Conservation (phyloP, 2,113 vertebrate species). For the Anhinga anhinga region DNA sequence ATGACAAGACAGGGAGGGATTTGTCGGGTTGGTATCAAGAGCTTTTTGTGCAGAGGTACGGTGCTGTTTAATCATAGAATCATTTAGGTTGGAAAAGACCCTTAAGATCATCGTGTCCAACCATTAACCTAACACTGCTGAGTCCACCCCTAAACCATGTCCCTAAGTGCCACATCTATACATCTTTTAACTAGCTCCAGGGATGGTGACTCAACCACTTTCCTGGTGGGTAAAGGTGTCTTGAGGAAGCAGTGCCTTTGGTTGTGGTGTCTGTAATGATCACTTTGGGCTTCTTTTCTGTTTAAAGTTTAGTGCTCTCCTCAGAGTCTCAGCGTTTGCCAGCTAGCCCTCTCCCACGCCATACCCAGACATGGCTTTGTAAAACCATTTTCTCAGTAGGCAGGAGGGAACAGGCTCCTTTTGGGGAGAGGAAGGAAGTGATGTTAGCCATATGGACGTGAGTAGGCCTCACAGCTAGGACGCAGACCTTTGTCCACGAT, state of each 20-base stretch:
- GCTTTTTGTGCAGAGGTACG: not conserved
- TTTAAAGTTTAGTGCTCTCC: not conserved
- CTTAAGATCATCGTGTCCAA: not conserved
- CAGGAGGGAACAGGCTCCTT: not conserved
- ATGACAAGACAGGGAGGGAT: not conserved
- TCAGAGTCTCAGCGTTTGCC: not conserved
- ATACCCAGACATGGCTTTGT: not conserved
- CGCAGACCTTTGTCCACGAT: not conserved
- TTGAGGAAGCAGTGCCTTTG: not conserved
- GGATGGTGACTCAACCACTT: not conserved
- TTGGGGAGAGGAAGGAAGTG: not conserved
- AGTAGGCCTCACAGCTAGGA: not conserved
- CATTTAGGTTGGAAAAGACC: not conserved
- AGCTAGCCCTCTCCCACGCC: not conserved
- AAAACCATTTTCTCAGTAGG: not conserved
- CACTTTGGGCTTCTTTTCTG: not conserved
- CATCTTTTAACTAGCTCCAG: not conserved
- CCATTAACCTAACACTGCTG: not conserved
- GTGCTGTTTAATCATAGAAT: not conserved
- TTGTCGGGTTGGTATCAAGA: not conserved
- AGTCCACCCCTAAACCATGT: not conserved
- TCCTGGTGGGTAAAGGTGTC: not conserved
- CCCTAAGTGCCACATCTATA: rapidly evolving
- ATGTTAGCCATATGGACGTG: not conserved
- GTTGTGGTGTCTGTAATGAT: not conserved